phyloP scores from a whole-genome alignment of 2,888 invertebrate genomes.

The Cheilosia urbana region DNA sequence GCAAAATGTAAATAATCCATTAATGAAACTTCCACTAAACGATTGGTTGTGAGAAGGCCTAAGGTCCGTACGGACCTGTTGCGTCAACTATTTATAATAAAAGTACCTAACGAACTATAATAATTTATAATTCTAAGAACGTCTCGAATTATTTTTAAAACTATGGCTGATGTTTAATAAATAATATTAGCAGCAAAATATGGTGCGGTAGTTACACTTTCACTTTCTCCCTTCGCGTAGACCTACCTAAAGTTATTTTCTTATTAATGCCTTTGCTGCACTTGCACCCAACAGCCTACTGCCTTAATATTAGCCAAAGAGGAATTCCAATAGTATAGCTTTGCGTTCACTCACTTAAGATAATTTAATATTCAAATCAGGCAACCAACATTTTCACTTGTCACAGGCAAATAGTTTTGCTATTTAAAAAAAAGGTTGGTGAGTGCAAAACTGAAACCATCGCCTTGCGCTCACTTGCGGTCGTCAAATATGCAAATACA shows the following conservation, averaged over 20 bases:
- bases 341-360: conserved; percentile 20
- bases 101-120: background rate
- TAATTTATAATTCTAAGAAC: background rate
- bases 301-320: conserved; percentile 16
- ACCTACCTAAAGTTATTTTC: background rate
- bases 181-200: conserved; percentile 1
- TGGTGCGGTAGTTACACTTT: conserved; percentile 43
- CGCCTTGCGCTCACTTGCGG: conserved; percentile 25
- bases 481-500: conserved; percentile 45
- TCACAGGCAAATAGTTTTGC: conserved; percentile 61
- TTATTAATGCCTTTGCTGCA: conserved; percentile 19
- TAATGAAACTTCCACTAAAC: too few relatives aligned
- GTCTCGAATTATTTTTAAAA: conserved; percentile 4
- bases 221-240: conserved; percentile 49
- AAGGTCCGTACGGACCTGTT: too few relatives aligned
- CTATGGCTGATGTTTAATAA: background rate
- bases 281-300: conserved; percentile 34
- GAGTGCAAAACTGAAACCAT: conserved; percentile 42
- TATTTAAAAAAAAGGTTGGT: conserved; percentile 32
- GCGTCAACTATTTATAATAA: too few relatives aligned
- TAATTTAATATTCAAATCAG: conserved; percentile 68
- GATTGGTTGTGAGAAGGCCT: too few relatives aligned
- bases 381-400: conserved; percentile 67
- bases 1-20: too few relatives aligned
- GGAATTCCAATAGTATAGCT: conserved; percentile 50